Evolutionary conservation across 2,888 invertebrate genomes (phyloP).

Genomic region (Sphaerophoria rueppellii): DNA sequence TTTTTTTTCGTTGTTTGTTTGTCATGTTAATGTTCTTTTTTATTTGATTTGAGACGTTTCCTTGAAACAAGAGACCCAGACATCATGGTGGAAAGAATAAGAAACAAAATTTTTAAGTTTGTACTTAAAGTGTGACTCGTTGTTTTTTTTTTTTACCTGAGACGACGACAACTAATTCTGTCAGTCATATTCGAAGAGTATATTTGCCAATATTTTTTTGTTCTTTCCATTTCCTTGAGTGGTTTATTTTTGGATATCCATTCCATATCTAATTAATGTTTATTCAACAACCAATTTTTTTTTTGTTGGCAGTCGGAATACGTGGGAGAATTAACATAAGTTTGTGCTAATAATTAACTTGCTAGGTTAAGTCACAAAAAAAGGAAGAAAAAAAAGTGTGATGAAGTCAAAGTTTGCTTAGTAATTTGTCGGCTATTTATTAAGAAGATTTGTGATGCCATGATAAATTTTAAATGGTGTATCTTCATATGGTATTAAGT

Average conservation of each 20-base stretch:
- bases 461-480: too few relatives aligned
- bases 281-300: conserved; percentile 34
- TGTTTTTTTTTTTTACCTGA: conserved; percentile 40
- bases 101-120: not conserved
- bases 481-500: too few relatives aligned
- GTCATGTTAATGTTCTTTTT: not conserved
- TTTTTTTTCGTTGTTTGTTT: not conserved
- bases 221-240: not conserved
- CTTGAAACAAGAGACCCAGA: conserved; percentile 23
- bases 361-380: not conserved
- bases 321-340: conserved; percentile 47
- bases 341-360: conserved; percentile 24
- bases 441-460: conserved; percentile 20
- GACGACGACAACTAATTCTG: conserved; percentile 5
- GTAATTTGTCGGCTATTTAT: conserved; percentile 32
- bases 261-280: conserved; percentile 53
- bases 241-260: conserved; percentile 61
- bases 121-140: conserved; percentile 43
- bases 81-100: not conserved
- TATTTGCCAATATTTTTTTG: conserved; percentile 1
- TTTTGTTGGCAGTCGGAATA: conserved; percentile 19
- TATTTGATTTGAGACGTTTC: conserved; percentile 4
- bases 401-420: conserved; percentile 22
- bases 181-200: not conserved
- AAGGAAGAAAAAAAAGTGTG: not conserved